Conservation (phyloP, 2,113 vertebrate species). For the Siphamia tubifer region DNA sequence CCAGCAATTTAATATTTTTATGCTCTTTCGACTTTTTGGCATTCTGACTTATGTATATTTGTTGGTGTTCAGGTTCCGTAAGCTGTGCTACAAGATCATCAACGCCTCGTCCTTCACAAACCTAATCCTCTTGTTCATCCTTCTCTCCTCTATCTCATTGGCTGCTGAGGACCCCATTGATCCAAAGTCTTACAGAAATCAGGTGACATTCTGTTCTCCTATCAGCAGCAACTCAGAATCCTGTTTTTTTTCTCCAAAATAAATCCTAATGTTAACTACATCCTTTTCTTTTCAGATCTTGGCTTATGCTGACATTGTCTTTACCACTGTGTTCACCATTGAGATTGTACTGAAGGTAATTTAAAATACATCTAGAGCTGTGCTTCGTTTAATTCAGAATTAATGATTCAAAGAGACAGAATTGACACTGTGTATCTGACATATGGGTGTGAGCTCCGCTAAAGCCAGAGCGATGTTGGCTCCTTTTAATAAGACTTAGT, state of each 20-base stretch:
- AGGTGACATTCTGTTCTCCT: slow-evolving; percentile 77
- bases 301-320: slow-evolving; percentile 91
- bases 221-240: rapidly evolving
- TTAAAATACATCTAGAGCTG: too few species aligned
- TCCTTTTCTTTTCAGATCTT: slow-evolving; percentile 81
- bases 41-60: not conserved
- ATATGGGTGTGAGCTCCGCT: too few species aligned
- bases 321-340: slow-evolving; percentile 95
- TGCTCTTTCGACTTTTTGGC: not conserved
- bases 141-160: slow-evolving; percentile 96
- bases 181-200: slow-evolving; percentile 89
- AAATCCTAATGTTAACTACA: not conserved
- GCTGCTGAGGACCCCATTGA: slow-evolving; percentile 97
- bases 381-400: too few species aligned
- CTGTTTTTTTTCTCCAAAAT: not conserved
- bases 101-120: slow-evolving; percentile 98
- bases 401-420: too few species aligned
- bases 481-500: too few species aligned
- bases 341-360: slow-evolving; percentile 97
- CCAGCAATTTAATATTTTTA: too few species aligned
- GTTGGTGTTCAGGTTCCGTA: slow-evolving; percentile 82
- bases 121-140: slow-evolving; percentile 97
- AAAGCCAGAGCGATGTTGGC: too few species aligned
- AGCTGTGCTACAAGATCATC: slow-evolving; percentile 92
- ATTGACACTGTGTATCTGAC: too few species aligned